Evolutionary conservation across 1,140 invertebrate genomes (phyloP).

Genomic region (Cryptotermes secundus): DNA sequence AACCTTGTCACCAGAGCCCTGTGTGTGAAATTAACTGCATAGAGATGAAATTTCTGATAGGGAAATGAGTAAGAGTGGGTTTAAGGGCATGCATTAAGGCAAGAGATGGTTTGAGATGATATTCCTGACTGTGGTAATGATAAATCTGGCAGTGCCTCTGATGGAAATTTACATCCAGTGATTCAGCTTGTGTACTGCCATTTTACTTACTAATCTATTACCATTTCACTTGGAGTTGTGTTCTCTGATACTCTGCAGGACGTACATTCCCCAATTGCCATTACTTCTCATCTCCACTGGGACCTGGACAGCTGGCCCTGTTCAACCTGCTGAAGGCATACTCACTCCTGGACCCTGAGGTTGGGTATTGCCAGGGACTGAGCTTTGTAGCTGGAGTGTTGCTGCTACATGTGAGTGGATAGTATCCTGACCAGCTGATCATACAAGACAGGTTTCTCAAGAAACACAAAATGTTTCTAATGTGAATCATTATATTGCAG

Average conservation of each 20-base stretch:
- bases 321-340: conserved; percentile 96
- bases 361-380: conserved; percentile 94
- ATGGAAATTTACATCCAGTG: background rate
- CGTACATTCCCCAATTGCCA: conserved; percentile 93
- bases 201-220: conserved; percentile 21
- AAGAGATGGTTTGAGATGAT: too few species aligned
- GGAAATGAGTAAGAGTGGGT: too few species aligned
- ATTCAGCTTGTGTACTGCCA: conserved; percentile 20
- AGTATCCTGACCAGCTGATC: background rate
- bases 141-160: too few species aligned
- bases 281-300: conserved; percentile 84
- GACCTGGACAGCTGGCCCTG: conserved; percentile 86
- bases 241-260: conserved; percentile 53
- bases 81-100: too few species aligned
- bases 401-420: conserved; percentile 80
- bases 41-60: too few species aligned
- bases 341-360: conserved; percentile 88
- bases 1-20: too few species aligned
- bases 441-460: background rate
- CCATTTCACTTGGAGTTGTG: conserved; percentile 27
- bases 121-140: too few species aligned
- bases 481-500: too few species aligned
- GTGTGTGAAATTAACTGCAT: too few species aligned
- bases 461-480: too few species aligned
- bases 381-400: conserved; percentile 93